Conservation (phyloP, 2,888 invertebrate genomes). For the Lasioglossum morio region DNA sequence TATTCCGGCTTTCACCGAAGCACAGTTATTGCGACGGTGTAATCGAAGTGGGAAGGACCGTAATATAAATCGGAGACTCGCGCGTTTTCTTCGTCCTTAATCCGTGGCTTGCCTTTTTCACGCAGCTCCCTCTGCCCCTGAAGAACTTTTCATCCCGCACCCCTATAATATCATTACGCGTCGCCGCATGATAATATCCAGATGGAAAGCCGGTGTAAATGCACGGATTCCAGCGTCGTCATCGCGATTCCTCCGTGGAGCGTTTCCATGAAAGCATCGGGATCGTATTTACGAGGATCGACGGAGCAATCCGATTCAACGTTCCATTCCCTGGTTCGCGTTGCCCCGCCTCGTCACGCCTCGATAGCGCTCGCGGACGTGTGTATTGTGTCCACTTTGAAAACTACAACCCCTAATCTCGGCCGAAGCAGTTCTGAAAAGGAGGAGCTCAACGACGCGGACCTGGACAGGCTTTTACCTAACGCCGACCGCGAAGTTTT, state of each 20-base stretch:
- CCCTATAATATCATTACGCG: slow-evolving; percentile 56
- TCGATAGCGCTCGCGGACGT: slow-evolving; percentile 26
- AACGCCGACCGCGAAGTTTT: slow-evolving; percentile 62
- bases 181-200: slow-evolving; percentile 58
- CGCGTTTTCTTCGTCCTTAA: neutral
- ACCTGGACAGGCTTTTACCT: slow-evolving; percentile 57
- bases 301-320: slow-evolving; percentile 46
- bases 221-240: slow-evolving; percentile 36
- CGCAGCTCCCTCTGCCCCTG: neutral
- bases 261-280: slow-evolving; percentile 50
- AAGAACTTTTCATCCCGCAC: slow-evolving; percentile 12
- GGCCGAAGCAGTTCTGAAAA: slow-evolving; percentile 66
- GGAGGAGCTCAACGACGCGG: slow-evolving; percentile 60
- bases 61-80: slow-evolving; percentile 28
- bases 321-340: neutral
- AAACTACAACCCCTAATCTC: slow-evolving; percentile 54
- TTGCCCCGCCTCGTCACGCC: neutral
- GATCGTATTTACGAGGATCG: slow-evolving; percentile 61
- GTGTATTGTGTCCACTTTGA: slow-evolving; percentile 63
- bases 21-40: slow-evolving; percentile 34
- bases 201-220: slow-evolving; percentile 39
- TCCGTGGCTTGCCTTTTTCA: neutral
- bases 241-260: slow-evolving; percentile 14
- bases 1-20: neutral
- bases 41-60: slow-evolving; percentile 33